A percentile compares a stretch with the other conserved stretches of the same genome.
Evolutionary conservation across 2,797 vertebrate species (phyloP).

Genomic region (Dendrocincla tyrannina): DNA sequence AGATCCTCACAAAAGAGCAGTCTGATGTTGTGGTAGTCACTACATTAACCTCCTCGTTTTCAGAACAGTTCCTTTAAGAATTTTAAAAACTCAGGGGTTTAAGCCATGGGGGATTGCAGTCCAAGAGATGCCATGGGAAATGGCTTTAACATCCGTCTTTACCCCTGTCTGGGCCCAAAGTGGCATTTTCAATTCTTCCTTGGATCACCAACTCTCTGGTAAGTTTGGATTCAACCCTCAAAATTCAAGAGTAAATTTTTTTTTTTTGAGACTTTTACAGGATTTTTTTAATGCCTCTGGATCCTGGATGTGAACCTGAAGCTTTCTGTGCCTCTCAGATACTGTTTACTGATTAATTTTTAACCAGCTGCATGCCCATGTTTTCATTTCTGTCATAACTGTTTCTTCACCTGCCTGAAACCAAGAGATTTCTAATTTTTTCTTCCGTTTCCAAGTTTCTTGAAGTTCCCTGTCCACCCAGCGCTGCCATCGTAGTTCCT

Average conservation of each 20-base stretch:
- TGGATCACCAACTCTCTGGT: not conserved
- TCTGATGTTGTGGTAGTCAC: not conserved
- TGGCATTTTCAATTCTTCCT: not conserved
- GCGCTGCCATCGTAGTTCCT: slow-evolving; percentile 5
- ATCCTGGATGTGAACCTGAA: not conserved
- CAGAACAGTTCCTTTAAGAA: not conserved
- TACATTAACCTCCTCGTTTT: not conserved
- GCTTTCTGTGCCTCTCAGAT: not conserved
- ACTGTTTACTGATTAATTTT: not conserved
- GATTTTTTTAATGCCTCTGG: not conserved
- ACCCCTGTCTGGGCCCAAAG: not conserved
- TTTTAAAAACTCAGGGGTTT: not conserved
- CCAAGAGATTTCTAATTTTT: slow-evolving; percentile 39
- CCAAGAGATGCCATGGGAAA: not conserved
- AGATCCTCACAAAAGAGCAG: not conserved
- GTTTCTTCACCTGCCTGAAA: slow-evolving; percentile 42
- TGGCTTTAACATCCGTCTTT: not conserved
- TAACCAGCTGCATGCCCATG: not conserved
- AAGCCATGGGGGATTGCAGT: not conserved
- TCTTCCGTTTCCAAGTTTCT: slow-evolving; percentile 44
- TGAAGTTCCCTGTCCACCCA: slow-evolving; percentile 1
- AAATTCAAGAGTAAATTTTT: not conserved
- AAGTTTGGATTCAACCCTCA: not conserved
- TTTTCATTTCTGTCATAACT: not conserved
- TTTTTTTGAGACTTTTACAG: not conserved